These are phyloP conservation scores for Anhinga rufa DNA, from an alignment of 2,113 vertebrate genomes.

Conservation along the genomic window DNA sequence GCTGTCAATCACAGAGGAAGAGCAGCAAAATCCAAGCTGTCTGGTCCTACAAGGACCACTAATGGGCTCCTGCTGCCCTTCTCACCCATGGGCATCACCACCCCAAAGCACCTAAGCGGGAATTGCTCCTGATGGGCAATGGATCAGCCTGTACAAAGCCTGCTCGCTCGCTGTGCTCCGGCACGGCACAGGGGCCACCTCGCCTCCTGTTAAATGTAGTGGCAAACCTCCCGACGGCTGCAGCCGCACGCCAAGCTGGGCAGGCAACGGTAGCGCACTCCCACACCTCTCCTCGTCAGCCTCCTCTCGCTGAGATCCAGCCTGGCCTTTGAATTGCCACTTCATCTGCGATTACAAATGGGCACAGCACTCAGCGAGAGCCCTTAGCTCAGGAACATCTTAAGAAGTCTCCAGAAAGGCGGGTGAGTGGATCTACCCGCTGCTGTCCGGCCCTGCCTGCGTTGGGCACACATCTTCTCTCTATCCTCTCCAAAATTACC, in stretches of 20 bases:
- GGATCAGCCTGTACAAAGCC: background rate
- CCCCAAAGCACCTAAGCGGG: background rate
- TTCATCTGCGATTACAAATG: background rate
- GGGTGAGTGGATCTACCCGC: too few relatives aligned
- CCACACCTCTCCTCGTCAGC: background rate
- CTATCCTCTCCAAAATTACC: background rate
- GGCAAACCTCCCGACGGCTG: background rate
- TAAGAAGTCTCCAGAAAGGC: background rate
- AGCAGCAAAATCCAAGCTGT: background rate
- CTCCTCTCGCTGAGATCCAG: background rate
- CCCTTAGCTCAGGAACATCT: background rate
- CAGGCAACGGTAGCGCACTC: background rate
- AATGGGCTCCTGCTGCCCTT: background rate
- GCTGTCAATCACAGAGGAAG: background rate
- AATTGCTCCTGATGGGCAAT: background rate
- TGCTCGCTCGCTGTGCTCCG: too few relatives aligned
- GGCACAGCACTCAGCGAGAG: background rate
- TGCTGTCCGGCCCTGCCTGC: background rate
- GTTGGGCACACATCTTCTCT: background rate
- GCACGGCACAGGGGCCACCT: rapidly evolving
- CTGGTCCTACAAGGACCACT: background rate
- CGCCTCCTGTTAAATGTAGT: background rate
- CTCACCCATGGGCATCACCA: background rate
- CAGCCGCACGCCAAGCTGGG: background rate
- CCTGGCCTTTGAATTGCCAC: background rate